These are phyloP conservation scores for Heliconius hewitsoni DNA, from an alignment of 1,140 invertebrate species.

Conservation along the genomic window DNA sequence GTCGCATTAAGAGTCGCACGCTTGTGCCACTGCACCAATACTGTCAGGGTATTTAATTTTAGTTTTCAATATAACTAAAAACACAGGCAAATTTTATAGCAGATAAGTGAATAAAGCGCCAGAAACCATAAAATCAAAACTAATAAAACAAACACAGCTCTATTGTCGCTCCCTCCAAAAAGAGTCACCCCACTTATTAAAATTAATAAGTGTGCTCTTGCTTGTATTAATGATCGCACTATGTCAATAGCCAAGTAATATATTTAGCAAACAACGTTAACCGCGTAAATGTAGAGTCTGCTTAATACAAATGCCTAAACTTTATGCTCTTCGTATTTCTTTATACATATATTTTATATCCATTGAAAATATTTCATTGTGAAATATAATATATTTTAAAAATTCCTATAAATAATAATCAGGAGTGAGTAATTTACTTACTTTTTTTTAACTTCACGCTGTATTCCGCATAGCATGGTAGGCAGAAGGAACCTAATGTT, in stretches of 20 bases:
- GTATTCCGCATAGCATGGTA: no score
- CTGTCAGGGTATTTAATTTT: background rate
- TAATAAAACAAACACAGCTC: constrained; percentile 65
- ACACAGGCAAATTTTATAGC: constrained; percentile 15
- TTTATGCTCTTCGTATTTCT: background rate
- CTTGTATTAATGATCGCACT: constrained; percentile 76
- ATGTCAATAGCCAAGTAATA: constrained; percentile 76
- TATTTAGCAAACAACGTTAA: constrained; percentile 73
- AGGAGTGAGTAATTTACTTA: no score
- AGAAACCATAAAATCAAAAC: constrained; percentile 71
- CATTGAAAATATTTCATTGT: no score
- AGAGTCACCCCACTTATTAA: constrained; percentile 77
- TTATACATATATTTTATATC: background rate
- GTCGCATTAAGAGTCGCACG: no score
- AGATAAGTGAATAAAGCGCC: constrained; percentile 36
- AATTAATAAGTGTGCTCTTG: constrained; percentile 79
- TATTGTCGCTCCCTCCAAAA: constrained; percentile 62
- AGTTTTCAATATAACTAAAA: background rate
- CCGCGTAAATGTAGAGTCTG: constrained; percentile 40
- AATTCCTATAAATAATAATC: no score
- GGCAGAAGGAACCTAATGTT: no score
- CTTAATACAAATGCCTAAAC: background rate
- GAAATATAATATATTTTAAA: no score
- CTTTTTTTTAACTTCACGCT: no score
- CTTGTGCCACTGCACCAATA: no score